These are phyloP conservation scores for Notodromas monacha DNA, from an alignment of 2,888 invertebrate species.

Conservation along the genomic window DNA sequence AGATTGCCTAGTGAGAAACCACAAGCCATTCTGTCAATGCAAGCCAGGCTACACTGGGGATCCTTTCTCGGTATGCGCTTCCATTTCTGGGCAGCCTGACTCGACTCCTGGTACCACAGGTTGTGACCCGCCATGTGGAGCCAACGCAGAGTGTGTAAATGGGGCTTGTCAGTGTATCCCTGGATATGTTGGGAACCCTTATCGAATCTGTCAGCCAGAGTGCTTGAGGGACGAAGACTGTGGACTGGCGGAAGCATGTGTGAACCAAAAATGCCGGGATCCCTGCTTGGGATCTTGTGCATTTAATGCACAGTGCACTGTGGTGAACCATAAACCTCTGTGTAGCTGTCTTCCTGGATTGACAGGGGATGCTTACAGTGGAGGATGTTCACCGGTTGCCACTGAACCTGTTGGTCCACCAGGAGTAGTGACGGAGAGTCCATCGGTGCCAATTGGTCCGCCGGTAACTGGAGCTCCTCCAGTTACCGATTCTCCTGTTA, in stretches of 20 bases:
- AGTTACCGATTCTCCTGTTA: too few relatives aligned
- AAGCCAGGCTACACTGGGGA: conserved; percentile 9
- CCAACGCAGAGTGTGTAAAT: conserved; percentile 44
- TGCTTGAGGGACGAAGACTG: conserved; percentile 73
- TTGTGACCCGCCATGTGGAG: conserved; percentile 43
- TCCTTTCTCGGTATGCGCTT: too few relatives aligned
- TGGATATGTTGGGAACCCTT: conserved; percentile 51
- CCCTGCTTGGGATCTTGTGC: conserved; percentile 63
- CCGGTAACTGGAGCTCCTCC: too few relatives aligned
- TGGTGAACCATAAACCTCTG: conserved; percentile 13
- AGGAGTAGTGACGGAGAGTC: too few relatives aligned
- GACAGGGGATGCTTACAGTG: conserved; percentile 34
- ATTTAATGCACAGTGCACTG: not conserved
- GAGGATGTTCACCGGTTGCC: too few relatives aligned
- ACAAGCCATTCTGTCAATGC: conserved; percentile 11
- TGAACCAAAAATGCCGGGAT: conserved; percentile 46
- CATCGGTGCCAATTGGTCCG: too few relatives aligned
- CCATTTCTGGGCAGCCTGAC: too few relatives aligned
- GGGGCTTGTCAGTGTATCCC: conserved; percentile 32
- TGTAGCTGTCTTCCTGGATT: conserved; percentile 42
- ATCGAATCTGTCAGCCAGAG: conserved; percentile 21
- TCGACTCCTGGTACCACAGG: too few relatives aligned
- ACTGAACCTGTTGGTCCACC: too few relatives aligned
- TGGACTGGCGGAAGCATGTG: conserved; percentile 49
- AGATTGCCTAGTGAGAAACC: conserved; percentile 11